phyloP scores from a whole-genome alignment of 2,113 vertebrate genomes.

The Leptocoma aspasia region DNA sequence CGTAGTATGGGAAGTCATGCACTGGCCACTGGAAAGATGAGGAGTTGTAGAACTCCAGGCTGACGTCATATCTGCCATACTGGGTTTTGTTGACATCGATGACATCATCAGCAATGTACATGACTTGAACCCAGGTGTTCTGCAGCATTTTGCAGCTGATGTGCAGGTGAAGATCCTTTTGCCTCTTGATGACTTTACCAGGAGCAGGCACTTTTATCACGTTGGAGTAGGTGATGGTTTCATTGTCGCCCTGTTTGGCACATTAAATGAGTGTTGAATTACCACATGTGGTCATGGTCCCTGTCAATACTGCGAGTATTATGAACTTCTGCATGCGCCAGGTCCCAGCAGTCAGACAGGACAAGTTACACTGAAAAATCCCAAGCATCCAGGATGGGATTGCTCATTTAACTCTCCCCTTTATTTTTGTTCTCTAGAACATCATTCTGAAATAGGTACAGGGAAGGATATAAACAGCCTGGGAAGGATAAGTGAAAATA shows the following conservation, averaged over 20 bases:
- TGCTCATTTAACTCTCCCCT: background rate
- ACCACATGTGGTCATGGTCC: background rate
- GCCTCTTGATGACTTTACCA: constrained; percentile 23
- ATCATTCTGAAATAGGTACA: background rate
- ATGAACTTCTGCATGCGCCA: background rate
- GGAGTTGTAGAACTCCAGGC: constrained; percentile 65
- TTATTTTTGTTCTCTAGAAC: background rate
- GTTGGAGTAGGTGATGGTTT: constrained; percentile 70
- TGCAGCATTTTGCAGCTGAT: constrained; percentile 71
- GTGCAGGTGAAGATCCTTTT: constrained; percentile 47
- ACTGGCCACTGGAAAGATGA: constrained; percentile 60
- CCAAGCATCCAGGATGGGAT: background rate
- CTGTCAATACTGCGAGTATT: background rate
- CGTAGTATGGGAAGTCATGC: constrained; percentile 54
- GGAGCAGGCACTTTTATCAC: constrained; percentile 33
- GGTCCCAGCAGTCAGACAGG: background rate
- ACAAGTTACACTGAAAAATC: background rate
- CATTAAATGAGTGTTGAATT: background rate
- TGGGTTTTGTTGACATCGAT: background rate
- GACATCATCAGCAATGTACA: constrained; percentile 21
- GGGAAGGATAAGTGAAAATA: background rate
- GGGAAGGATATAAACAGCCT: background rate
- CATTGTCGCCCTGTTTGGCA: constrained; percentile 29
- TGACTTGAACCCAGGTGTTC: constrained; percentile 51
- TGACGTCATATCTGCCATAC: constrained; percentile 23